These are phyloP conservation scores for Nephotettix cincticeps DNA, from an alignment of 1,140 invertebrate species.

Conservation along the genomic window DNA sequence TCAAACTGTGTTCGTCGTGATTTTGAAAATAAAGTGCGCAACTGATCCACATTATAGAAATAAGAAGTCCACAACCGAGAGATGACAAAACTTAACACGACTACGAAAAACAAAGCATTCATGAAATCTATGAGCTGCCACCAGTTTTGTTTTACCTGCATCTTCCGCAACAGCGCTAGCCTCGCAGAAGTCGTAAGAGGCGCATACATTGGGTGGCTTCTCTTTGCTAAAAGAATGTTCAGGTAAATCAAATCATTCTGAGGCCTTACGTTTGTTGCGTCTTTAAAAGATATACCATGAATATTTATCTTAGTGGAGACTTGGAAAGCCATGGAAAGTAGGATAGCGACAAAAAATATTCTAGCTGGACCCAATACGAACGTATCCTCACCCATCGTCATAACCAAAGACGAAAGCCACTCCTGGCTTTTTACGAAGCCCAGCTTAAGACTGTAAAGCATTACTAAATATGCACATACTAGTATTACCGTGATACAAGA, in stretches of 20 bases:
- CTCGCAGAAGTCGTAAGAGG: background rate
- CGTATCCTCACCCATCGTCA: background rate
- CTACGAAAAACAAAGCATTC: background rate
- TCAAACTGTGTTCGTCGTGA: too few species aligned
- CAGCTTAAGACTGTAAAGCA: background rate
- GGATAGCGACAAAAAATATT: background rate
- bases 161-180: background rate
- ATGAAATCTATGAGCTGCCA: background rate
- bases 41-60: background rate
- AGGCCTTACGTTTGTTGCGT: background rate
- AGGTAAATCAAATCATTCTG: background rate
- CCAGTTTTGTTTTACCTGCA: background rate
- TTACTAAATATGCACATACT: background rate
- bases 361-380: background rate
- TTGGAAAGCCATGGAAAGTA: background rate
- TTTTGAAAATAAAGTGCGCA: too few species aligned
- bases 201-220: background rate
- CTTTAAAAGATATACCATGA: background rate
- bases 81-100: background rate
- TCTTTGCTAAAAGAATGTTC: background rate
- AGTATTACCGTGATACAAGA: background rate
- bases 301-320: background rate
- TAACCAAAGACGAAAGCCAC: background rate
- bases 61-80: background rate
- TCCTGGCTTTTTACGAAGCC: background rate